Evolutionary conservation across 92 coral and sea anemone genomes (phyloP), one percentile per base, ranked within the genome.

Genomic region (Virgularia gustaviana): DNA sequence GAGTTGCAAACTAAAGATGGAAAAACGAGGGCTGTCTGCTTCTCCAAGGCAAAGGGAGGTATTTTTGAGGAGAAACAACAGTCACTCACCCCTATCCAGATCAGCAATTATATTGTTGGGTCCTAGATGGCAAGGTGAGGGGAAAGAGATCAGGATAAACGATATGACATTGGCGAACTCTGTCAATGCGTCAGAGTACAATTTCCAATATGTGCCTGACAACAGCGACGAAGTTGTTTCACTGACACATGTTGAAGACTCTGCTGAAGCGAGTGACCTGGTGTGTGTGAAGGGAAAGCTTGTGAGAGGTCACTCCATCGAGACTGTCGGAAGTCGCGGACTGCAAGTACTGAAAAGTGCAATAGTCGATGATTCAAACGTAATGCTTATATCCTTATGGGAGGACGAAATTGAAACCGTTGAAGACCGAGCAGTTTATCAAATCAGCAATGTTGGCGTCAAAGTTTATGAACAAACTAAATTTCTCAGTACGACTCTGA

Each of bases 131-230:
- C 22, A 4, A 51, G 57, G 57, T 11, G 57, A 51, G 28, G 22
- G 22, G 1, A 4, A 51, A 16, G 57, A 51, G 22, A 51, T 51
- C 22, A 51, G 27, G 27, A 32, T 51, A 6, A 51, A 51, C 27
- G 57, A 51, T 32, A 51, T 51, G 57, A 51, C 57, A 20, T 27
- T 51, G 22, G 57, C 27, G 2, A 19, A 3, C 9, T 6, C 23
- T 0, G 28, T 15, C 1, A 51, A 27, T 11, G 27, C 57, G 10
- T 51, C 57, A 1, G 28, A 51, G 57, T 51, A 51, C 28, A 51
- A 51, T 51, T 51, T 51, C 57, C 57, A 51, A 32, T 51, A 51
- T 19, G 27, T 51, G 4, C 57, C 57, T 51, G 57, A 51, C 27
- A 32, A 51, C 10, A 16, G 27, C 22, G 1, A 27, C 1, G 27